A percentile compares a stretch with the other conserved stretches of the same genome.
Evolutionary conservation across 2,797 vertebrate genomes (phyloP).

Genomic region (Valencia hispanica): DNA sequence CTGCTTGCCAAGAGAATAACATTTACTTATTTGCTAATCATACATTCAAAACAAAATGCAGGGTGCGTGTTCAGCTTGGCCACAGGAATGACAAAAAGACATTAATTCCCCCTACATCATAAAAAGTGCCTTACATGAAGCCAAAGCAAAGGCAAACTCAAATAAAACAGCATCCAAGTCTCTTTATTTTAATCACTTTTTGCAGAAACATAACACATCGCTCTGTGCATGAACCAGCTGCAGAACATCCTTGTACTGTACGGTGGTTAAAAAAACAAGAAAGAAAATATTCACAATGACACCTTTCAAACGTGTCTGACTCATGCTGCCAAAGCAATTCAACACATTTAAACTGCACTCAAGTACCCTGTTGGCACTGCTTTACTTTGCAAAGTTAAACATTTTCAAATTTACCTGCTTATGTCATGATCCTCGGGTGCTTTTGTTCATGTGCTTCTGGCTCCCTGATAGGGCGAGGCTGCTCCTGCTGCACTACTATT

Average conservation of each 20-base stretch:
- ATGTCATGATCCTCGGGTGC: not conserved
- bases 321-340: constrained; percentile 19
- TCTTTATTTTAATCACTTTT: constrained; percentile 21
- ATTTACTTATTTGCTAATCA: constrained; percentile 75
- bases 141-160: constrained; percentile 72
- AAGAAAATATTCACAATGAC: constrained; percentile 57
- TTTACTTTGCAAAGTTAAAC: not conserved
- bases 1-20: constrained; percentile 65
- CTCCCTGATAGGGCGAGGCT: not conserved
- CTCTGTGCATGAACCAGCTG: constrained; percentile 60
- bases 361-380: not conserved
- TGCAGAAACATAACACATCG: constrained; percentile 44
- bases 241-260: constrained; percentile 53
- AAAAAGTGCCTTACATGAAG: constrained; percentile 73
- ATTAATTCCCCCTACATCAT: constrained; percentile 68
- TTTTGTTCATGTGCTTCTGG: not conserved
- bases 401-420: not conserved
- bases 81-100: constrained; percentile 70
- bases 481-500: not conserved
- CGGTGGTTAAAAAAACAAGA: constrained; percentile 59
- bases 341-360: not conserved
- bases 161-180: constrained; percentile 72
- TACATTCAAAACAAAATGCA: constrained; percentile 70
- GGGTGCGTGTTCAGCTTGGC: constrained; percentile 60
- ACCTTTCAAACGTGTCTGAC: constrained; percentile 62